Evolutionary conservation across 2,888 invertebrate genomes (phyloP), one percentile per base, ranked within the genome.

Genomic region (Gisinianus flammeolus): DNA sequence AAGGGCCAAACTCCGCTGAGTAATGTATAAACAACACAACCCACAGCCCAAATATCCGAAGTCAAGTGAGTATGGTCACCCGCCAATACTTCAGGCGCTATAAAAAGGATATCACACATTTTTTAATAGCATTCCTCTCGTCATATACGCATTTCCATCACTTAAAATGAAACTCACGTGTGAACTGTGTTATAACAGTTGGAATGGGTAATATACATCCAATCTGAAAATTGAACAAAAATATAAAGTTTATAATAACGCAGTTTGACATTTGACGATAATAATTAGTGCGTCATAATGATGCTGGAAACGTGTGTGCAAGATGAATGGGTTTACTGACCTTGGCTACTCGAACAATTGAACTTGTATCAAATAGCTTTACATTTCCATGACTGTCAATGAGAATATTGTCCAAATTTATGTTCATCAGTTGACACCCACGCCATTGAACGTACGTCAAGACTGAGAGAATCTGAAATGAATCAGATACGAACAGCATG

Each of bases 41-140:
- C 98, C 72, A 98, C 91, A 26, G 95, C 93, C 99, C 98, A 99
- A 85, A 98, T 92, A 88, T 99, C 99, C 2, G 95, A 93, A 87
- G 95, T 94, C 1, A 93, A 93, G 87, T 92, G 94, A 44, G 95
- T 93, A 6, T 93, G 91, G 87, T 97, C 96, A 86, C 95, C 93
- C 86, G 91, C 91, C 44, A 84, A 58, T 10, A 80, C 66, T 64
- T 84, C 84, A 58, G 83, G 83, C n/a, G 82, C 84, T 84, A 67
- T 12, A 69, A 24, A 52, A 44, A 19, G 35, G 26, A 24, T 67
- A 73, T 30, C 67, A 6, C 24, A 62, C 64, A 71, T 66, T n/a
- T n/a, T n/a, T n/a, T n/a, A n/a, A n/a, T n/a, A n/a, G n/a, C n/a
- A n/a, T n/a, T n/a, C n/a, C n/a, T n/a, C n/a, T n/a, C n/a, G n/a